Percentiles rank a stretch among this genome's conserved stretches.
phyloP scores from a whole-genome alignment of 2,888 invertebrate genomes.

The Syrista parreyssii region DNA sequence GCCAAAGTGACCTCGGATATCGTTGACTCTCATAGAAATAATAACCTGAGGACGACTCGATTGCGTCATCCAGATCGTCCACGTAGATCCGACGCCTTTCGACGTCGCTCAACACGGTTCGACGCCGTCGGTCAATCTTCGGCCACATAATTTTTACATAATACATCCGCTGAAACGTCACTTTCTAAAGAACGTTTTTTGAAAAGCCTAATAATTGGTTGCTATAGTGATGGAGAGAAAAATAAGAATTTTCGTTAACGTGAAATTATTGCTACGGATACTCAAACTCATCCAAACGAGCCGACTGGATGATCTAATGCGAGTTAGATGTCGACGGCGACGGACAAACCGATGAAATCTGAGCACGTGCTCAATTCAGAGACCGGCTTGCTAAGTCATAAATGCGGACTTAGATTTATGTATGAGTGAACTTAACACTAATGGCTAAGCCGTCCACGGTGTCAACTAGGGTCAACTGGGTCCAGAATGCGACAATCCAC shows the following conservation, averaged over 20 bases:
- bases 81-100: too few relatives aligned
- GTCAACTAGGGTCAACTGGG: slow-evolving; percentile 66
- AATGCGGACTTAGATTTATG: slow-evolving; percentile 63
- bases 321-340: not conserved
- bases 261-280: not conserved
- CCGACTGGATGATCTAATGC: slow-evolving; percentile 60
- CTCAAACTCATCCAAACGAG: slow-evolving; percentile 22
- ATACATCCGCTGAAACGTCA: too few relatives aligned
- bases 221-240: not conserved
- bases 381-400: slow-evolving; percentile 51
- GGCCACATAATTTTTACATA: too few relatives aligned
- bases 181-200: too few relatives aligned
- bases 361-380: slow-evolving; percentile 65
- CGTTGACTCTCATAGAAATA: not conserved
- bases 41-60: not conserved
- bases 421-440: slow-evolving; percentile 63
- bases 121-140: too few relatives aligned
- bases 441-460: slow-evolving; percentile 64
- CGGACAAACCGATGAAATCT: slow-evolving; percentile 58
- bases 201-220: too few relatives aligned
- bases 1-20: not conserved
- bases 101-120: too few relatives aligned
- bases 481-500: slow-evolving; percentile 65
- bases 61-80: not conserved
- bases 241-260: not conserved